Conservation (phyloP, 2,113 vertebrate species). For the Egretta garzetta region DNA sequence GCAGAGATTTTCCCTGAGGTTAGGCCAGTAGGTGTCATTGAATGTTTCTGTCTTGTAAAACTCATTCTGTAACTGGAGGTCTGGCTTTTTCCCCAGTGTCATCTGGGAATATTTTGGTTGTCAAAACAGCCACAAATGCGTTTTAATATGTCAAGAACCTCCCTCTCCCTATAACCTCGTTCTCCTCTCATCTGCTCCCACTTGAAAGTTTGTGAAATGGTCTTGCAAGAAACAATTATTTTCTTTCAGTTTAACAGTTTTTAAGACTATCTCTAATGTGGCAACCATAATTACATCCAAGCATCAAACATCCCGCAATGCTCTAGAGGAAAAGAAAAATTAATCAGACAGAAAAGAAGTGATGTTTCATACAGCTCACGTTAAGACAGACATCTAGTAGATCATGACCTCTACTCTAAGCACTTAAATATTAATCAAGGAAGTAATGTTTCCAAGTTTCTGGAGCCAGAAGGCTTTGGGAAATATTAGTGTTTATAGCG, state of each 20-base stretch:
- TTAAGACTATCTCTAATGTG: neutral
- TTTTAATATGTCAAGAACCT: too few species aligned
- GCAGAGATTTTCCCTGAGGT: neutral
- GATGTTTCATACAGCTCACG: neutral
- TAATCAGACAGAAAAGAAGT: neutral
- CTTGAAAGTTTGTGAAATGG: neutral
- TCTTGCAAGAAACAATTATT: neutral
- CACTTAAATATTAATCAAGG: neutral
- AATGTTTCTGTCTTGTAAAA: neutral
- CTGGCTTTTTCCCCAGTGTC: neutral
- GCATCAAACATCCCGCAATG: neutral
- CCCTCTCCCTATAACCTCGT: neutral
- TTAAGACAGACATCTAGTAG: neutral
- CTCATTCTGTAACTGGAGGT: neutral
- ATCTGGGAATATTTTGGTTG: neutral
- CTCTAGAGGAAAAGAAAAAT: neutral
- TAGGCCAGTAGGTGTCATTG: neutral
- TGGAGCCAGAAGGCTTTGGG: neutral
- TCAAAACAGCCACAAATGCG: neutral
- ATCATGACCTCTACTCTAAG: neutral
- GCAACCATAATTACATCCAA: neutral
- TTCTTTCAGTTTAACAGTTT: neutral
- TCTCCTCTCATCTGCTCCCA: neutral
- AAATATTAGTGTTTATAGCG: neutral
- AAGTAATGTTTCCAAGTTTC: neutral